Evolutionary conservation across 2,797 vertebrate genomes (phyloP).

Genomic region (Sternarchorhynchus goeldii): DNA sequence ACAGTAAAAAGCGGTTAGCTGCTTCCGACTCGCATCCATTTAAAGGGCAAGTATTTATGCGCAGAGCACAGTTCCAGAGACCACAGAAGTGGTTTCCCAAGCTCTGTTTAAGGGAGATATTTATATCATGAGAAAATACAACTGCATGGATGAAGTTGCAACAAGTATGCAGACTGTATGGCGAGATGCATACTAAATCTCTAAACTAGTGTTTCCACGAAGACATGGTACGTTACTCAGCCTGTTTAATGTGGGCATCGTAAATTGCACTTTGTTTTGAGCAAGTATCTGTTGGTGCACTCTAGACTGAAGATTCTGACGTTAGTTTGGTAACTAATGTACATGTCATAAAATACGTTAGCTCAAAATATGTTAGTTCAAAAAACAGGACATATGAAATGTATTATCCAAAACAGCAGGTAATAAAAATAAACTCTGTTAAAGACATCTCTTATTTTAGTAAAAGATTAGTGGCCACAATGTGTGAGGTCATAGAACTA

Average conservation of each 20-base stretch:
- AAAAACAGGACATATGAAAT: no score
- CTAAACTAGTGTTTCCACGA: not conserved
- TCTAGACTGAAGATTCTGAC: not conserved
- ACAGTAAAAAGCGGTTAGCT: slow-evolving; percentile 26
- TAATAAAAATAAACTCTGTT: no score
- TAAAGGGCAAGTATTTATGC: slow-evolving; percentile 16
- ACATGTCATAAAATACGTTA: no score
- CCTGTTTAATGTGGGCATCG: not conserved
- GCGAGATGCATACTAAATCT: not conserved
- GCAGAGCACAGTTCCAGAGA: not conserved
- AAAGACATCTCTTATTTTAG: not conserved
- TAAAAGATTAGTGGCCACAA: not conserved
- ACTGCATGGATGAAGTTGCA: not conserved
- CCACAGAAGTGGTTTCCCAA: slow-evolving; percentile 12
- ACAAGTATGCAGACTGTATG: not conserved
- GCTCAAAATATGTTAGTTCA: no score
- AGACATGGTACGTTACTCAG: not conserved
- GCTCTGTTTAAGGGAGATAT: slow-evolving; percentile 11
- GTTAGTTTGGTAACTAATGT: not conserved
- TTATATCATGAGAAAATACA: slow-evolving; percentile 30
- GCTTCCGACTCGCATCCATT: not conserved
- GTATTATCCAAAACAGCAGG: no score
- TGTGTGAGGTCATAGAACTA: not conserved
- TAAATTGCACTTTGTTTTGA: slow-evolving; percentile 10
- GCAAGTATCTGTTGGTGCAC: not conserved